Percentiles rank a stretch among this genome's conserved stretches.
These are phyloP conservation scores for Mycalesis mineus DNA, from an alignment of 2,888 invertebrate species.

Conservation along the genomic window DNA sequence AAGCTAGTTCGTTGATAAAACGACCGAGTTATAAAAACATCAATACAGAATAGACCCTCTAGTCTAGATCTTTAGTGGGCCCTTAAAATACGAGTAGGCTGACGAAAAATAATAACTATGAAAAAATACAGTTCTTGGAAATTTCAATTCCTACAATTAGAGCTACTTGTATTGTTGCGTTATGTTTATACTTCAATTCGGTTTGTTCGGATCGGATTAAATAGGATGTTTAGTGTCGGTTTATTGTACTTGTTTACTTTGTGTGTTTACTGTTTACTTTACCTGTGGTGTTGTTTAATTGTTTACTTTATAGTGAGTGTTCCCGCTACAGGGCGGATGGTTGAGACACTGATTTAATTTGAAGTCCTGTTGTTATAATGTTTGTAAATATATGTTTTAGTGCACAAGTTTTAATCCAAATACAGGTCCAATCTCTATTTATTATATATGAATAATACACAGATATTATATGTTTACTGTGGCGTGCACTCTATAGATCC, in stretches of 20 bases:
- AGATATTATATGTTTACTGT: too few species aligned
- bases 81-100: too few species aligned
- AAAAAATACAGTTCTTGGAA: neutral
- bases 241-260: slow-evolving; percentile 20
- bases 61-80: too few species aligned
- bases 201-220: slow-evolving; percentile 24
- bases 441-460: too few species aligned
- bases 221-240: slow-evolving; percentile 9
- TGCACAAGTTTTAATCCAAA: too few species aligned
- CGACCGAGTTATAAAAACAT: too few species aligned
- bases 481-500: too few species aligned
- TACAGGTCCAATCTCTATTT: too few species aligned
- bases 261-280: slow-evolving; percentile 17
- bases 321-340: slow-evolving; percentile 3
- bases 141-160: neutral
- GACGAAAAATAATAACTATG: neutral
- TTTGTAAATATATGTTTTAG: too few species aligned
- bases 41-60: too few species aligned
- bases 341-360: neutral
- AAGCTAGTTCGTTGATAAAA: too few species aligned
- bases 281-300: slow-evolving; percentile 3
- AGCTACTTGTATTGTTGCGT: neutral
- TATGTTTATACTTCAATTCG: slow-evolving; percentile 21
- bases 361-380: neutral
- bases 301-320: slow-evolving; percentile 14